Evolutionary conservation across 2,797 vertebrate species (phyloP).

Genomic region (Hippopotamyrus pictus): DNA sequence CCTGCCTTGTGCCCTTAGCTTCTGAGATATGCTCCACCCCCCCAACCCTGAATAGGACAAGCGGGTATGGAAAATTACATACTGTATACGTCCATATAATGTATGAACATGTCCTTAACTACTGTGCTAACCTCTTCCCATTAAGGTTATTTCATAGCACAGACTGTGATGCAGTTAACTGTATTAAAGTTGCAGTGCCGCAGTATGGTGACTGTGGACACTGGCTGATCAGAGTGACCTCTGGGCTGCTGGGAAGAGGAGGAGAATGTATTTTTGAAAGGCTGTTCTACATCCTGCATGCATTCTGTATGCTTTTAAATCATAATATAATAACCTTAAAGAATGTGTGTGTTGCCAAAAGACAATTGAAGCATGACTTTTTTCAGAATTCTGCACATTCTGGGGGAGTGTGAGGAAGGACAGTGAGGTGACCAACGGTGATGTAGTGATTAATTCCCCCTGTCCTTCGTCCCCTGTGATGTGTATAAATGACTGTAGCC

Average conservation of each 20-base stretch:
- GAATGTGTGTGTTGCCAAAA: background rate
- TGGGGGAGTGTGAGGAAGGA: background rate
- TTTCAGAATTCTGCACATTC: background rate
- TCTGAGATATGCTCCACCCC: background rate
- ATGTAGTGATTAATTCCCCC: background rate
- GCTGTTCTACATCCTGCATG: background rate
- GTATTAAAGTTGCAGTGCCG: background rate
- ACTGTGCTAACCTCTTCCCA: background rate
- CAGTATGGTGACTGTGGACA: background rate
- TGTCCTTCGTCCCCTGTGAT: background rate
- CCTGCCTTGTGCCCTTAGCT: background rate
- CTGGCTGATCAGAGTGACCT: background rate
- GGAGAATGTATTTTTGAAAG: background rate
- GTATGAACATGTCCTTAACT: background rate
- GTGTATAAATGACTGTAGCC: background rate
- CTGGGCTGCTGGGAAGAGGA: background rate
- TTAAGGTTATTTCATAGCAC: background rate
- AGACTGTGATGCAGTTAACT: background rate
- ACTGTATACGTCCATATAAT: background rate
- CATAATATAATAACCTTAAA: background rate
- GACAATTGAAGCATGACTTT: background rate
- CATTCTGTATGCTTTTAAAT: background rate
- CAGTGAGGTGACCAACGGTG: background rate
- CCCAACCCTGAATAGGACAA: background rate
- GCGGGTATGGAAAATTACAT: background rate